phyloP scores from a whole-genome alignment of 2,888 invertebrate species.

The Muscina levida region DNA sequence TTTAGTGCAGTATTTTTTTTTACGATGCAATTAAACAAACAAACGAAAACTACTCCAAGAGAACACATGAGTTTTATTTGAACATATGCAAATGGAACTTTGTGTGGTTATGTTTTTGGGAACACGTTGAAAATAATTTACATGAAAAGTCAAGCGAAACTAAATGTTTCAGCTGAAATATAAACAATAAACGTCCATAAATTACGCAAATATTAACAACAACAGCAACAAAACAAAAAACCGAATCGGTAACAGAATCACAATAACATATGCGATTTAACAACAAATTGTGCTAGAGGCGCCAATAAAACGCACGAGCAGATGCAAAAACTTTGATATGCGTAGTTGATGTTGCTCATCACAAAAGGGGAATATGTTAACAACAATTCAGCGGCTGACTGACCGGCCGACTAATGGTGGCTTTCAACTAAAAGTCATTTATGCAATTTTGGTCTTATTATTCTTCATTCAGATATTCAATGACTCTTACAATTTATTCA shows the following conservation, averaged over 20 bases:
- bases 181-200: conserved; percentile 3
- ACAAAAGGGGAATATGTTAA: too few species aligned
- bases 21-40: conserved; percentile 24
- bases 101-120: neutral
- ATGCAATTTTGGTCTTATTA: too few species aligned
- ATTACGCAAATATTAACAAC: conserved; percentile 13
- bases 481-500: too few species aligned
- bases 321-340: too few species aligned
- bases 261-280: too few species aligned
- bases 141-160: neutral
- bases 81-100: conserved; percentile 14
- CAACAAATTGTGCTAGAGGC: too few species aligned
- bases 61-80: neutral
- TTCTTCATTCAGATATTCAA: too few species aligned
- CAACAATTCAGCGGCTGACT: neutral
- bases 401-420: neutral
- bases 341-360: too few species aligned
- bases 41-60: conserved; percentile 11
- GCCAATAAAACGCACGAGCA: too few species aligned
- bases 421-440: too few species aligned
- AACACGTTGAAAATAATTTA: neutral
- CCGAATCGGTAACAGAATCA: too few species aligned
- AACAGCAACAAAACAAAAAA: neutral
- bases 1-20: neutral
- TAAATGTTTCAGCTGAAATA: conserved; percentile 5